phyloP scores from a whole-genome alignment of 2,113 vertebrate genomes.

The Forbesichthys agassizii region DNA sequence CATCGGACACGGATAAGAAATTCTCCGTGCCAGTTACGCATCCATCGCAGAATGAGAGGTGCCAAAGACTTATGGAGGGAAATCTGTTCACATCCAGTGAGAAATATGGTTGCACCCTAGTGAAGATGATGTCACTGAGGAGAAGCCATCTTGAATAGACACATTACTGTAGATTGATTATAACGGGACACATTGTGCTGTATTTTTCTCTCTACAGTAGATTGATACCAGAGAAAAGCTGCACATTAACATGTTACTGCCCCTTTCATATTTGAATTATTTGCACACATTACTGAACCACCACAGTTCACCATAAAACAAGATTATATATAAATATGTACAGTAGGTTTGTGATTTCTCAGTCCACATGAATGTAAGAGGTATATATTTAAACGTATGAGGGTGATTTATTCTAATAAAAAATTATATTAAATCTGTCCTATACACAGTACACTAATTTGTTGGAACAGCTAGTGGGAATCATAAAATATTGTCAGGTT shows the following conservation, averaged over 20 bases:
- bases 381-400: background rate
- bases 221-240: background rate
- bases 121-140: background rate
- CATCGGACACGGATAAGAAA: background rate
- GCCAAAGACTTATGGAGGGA: slow-evolving; percentile 9
- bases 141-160: background rate
- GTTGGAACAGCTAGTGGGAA: background rate
- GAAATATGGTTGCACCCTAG: too few species aligned
- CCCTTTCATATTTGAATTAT: background rate
- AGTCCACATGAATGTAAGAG: background rate
- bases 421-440: background rate
- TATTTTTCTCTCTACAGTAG: background rate
- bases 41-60: slow-evolving; percentile 3
- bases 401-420: background rate
- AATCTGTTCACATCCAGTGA: too few species aligned
- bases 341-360: background rate
- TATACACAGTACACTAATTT: background rate
- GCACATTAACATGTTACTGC: background rate
- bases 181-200: background rate
- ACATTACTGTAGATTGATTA: background rate
- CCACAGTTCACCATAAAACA: slow-evolving; percentile 2
- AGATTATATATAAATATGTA: background rate
- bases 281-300: slow-evolving; percentile 4
- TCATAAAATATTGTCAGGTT: background rate
- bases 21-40: background rate